These are phyloP conservation scores for Apis dorsata DNA, from an alignment of 1,140 invertebrate species.

Conservation along the genomic window DNA sequence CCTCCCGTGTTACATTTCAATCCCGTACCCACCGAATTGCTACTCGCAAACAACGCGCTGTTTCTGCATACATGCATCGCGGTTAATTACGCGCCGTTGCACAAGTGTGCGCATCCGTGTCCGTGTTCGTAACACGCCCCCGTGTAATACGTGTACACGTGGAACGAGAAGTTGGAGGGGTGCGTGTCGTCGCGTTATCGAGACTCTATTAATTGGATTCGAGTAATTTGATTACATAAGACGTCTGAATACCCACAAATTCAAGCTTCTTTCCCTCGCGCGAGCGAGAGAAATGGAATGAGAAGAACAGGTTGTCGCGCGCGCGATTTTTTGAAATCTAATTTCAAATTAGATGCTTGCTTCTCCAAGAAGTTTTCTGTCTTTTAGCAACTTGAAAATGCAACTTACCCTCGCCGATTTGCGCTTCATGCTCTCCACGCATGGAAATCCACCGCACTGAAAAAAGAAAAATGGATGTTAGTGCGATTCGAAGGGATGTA, in stretches of 20 bases:
- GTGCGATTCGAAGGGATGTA: background rate
- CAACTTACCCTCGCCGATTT: conserved; percentile 76
- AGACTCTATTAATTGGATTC: conserved; percentile 72
- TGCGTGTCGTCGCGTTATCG: conserved; percentile 38
- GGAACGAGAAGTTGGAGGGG: too few species aligned
- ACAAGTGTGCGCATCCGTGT: background rate
- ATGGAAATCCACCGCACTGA: conserved; percentile 79
- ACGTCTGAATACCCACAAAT: conserved; percentile 65
- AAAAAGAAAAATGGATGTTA: conserved; percentile 69
- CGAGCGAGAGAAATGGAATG: background rate
- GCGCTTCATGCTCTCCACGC: conserved; percentile 71
- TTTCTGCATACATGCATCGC: conserved; percentile 53
- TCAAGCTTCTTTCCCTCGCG: conserved; percentile 23
- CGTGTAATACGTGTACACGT: too few species aligned
- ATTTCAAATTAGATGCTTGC: background rate
- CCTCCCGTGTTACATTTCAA: conserved; percentile 52
- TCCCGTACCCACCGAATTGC: conserved; percentile 55
- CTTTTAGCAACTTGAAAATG: background rate
- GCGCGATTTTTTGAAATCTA: background rate
- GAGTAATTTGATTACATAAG: conserved; percentile 72
- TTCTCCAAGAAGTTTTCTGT: accelerated
- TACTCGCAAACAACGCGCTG: conserved; percentile 59
- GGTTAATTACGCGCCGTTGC: conserved; percentile 52
- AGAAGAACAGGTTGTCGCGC: background rate
- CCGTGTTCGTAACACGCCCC: background rate